These are phyloP conservation scores for Tipula helvola DNA, from an alignment of 2,888 invertebrate species.

Conservation along the genomic window DNA sequence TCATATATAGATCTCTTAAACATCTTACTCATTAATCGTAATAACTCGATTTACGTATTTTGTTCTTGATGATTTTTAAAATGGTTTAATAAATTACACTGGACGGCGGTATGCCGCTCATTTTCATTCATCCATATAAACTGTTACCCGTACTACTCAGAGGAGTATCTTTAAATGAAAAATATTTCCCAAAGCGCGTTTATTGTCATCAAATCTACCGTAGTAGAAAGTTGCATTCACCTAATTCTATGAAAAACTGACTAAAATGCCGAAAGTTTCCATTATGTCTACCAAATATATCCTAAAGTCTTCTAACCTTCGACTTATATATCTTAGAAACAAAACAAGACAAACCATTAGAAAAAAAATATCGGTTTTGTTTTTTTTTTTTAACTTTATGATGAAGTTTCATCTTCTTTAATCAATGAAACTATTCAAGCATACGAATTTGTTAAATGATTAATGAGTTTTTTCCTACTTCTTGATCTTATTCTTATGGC, in stretches of 20 bases:
- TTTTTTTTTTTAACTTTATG: not conserved
- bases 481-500: not conserved
- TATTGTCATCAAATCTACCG: not conserved
- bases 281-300: not conserved
- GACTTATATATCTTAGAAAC: not conserved
- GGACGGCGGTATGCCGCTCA: not conserved
- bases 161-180: not conserved
- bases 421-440: not conserved
- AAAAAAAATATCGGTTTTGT: not conserved
- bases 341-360: not conserved
- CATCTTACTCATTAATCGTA: not conserved
- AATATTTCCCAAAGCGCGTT: not conserved
- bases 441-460: not conserved
- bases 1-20: not conserved
- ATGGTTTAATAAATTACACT: not conserved
- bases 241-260: not conserved
- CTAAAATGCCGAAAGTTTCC: not conserved
- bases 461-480: not conserved
- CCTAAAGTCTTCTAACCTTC: not conserved
- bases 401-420: not conserved
- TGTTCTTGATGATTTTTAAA: not conserved
- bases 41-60: not conserved
- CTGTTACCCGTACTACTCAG: too few relatives aligned
- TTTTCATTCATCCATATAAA: not conserved
- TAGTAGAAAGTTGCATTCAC: not conserved